Evolutionary conservation across 2,888 invertebrate species (phyloP), one percentile per base, ranked within the genome.

Genomic region (Drosophila niveifrons): DNA sequence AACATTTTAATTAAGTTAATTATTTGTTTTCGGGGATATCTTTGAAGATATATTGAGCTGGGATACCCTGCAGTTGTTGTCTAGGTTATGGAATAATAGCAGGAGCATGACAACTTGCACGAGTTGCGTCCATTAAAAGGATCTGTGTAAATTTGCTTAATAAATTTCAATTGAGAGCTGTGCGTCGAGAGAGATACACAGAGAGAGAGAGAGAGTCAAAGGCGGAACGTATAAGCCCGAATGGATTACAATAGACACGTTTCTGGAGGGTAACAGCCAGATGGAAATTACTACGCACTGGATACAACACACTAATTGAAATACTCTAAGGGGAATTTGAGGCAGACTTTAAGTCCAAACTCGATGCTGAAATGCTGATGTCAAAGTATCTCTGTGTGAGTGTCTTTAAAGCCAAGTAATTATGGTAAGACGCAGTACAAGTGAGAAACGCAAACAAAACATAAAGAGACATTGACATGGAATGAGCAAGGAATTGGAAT

Each of bases 161-260:
- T 68, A 61, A 61, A 71, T 72, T 76, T 71, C 64, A 76, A 74
- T 72, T 85, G 68, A 55, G 34, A 17, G 41, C 39, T 34, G 41
- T 23, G 39, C 43, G 31, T 15, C 23, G 48, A 34, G 23, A 4
- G 23, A 6, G 23, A 23, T 23, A 23, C 6, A 23, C 43, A 34
- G 23, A 4, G 23, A 6, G 23, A 23, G 3, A 23, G 23, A 23
- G 23, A 23, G 28, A 36, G 23, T 46, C 58, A 46, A 67, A 61
- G 50, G 28, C 36, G 18, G 23, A 34, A 15, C 29, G 55, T 52
- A 72, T 72, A 83, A 82, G 71, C 83, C 80, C 48, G 53, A 55
- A 70, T 50, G 75, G 72, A 83, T 88, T 86, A 82, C 68, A 67
- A 64, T 58, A 48, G 80, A 86, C 83, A 83, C 83, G 83, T 77